Conservation (phyloP, 2,113 vertebrate genomes). For the Ammospiza nelsoni region DNA sequence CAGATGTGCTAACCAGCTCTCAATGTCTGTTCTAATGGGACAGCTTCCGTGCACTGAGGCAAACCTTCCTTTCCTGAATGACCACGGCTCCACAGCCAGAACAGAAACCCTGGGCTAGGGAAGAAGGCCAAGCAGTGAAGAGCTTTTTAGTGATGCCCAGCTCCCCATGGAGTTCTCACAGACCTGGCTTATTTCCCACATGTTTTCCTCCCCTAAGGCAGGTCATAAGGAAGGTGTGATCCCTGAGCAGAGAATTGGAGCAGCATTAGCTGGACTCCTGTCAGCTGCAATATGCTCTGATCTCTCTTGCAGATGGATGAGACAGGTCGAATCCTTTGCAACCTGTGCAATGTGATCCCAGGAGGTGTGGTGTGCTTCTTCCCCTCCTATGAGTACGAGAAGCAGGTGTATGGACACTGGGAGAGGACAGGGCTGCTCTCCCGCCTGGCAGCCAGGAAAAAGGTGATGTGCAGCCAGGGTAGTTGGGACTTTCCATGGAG, state of each 20-base stretch:
- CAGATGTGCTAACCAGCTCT: neutral
- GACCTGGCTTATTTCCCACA: neutral
- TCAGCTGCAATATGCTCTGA: neutral
- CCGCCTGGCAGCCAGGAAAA: conserved; percentile 85
- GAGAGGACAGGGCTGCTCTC: conserved; percentile 81
- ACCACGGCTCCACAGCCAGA: neutral
- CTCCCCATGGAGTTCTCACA: neutral
- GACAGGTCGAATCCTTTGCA: conserved; percentile 86
- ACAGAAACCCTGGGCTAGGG: neutral
- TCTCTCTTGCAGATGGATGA: conserved; percentile 86
- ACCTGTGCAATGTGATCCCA: conserved; percentile 89
- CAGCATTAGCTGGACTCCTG: neutral
- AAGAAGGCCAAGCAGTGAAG: neutral
- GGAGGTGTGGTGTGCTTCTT: conserved; percentile 96
- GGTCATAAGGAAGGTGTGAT: neutral
- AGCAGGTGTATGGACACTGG: conserved; percentile 85
- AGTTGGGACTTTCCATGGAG: neutral
- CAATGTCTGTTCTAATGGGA: neutral
- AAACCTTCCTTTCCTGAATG: neutral
- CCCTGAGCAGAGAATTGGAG: neutral
- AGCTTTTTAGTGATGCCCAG: neutral
- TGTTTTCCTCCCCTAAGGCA: neutral
- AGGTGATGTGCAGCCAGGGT: conserved; percentile 70
- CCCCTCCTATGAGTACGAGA: conserved; percentile 91
- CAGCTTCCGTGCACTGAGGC: neutral